A percentile compares a stretch with the other conserved stretches of the same genome.
phyloP scores from a whole-genome alignment of 2,888 invertebrate species.

The Brachycybe producta region DNA sequence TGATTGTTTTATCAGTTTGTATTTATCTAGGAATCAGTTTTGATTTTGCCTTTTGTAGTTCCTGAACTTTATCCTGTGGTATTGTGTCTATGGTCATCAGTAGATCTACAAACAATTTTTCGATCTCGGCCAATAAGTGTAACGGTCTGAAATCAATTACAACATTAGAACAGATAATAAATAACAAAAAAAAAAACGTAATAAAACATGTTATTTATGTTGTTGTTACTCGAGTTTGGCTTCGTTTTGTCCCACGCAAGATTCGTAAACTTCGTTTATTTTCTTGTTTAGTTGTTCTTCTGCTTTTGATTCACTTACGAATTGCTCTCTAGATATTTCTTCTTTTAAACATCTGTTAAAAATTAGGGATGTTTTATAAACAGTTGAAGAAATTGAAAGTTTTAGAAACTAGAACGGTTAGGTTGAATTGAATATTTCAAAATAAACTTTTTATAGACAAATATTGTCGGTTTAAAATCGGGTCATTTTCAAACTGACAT shows the following conservation, averaged over 20 bases:
- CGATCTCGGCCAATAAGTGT: background rate
- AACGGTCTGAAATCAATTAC: background rate
- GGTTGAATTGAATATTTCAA: no score
- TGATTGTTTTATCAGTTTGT: no score
- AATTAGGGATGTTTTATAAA: no score
- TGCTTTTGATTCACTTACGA: background rate
- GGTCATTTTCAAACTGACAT: no score
- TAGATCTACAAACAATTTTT: background rate
- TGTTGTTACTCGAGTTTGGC: background rate
- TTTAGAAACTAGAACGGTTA: no score
- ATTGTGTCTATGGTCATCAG: background rate
- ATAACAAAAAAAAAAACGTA: background rate
- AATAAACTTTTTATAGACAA: no score
- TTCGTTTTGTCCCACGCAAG: background rate
- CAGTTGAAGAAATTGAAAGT: no score
- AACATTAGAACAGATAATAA: no score
- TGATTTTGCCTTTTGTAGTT: background rate
- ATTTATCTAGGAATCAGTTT: no score
- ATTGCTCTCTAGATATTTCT: no score
- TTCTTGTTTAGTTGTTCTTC: background rate
- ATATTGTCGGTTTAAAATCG: constrained; percentile 1
- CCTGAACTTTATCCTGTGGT: background rate
- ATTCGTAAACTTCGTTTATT: background rate
- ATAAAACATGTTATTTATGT: background rate
- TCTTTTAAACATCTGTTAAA: no score